Evolutionary conservation across 1,140 invertebrate species (phyloP).

Genomic region (Drosophila mayri): DNA sequence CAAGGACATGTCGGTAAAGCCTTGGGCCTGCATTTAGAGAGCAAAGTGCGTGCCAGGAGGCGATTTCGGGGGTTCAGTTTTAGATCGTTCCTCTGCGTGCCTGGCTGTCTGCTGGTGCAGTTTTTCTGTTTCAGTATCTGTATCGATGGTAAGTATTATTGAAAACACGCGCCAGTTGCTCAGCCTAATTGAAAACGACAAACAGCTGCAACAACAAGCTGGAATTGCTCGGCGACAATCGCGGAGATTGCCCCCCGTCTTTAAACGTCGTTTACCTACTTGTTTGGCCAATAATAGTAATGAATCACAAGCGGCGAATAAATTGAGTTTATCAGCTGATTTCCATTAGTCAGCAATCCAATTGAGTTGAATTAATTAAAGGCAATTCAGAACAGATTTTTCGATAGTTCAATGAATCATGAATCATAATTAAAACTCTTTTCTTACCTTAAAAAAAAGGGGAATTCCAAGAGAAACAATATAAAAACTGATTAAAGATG

Average conservation of each 20-base stretch:
- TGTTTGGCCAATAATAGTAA: conserved; percentile 62
- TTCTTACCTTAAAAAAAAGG: not conserved
- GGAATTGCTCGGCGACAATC: conserved; percentile 55
- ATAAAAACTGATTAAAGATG: not conserved
- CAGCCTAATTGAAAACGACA: conserved; percentile 53
- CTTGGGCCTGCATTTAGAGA: conserved; percentile 38
- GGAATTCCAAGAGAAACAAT: not conserved
- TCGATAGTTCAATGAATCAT: conserved; percentile 20
- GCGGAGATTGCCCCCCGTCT: conserved; percentile 22
- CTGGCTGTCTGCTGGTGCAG: conserved; percentile 42
- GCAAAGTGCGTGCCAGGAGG: conserved; percentile 31
- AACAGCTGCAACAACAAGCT: conserved; percentile 49
- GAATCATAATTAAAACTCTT: not conserved
- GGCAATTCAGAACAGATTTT: not conserved
- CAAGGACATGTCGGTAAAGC: conserved; percentile 22
- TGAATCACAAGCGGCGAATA: conserved; percentile 52
- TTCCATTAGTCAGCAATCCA: conserved; percentile 43
- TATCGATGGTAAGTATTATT: conserved; percentile 49
- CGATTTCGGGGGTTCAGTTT: conserved; percentile 2
- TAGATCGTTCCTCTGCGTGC: conserved; percentile 40
- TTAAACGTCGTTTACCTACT: conserved; percentile 46
- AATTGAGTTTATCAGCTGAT: conserved; percentile 63
- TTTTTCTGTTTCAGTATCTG: not conserved
- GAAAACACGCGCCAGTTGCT: conserved; percentile 65
- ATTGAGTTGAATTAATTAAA: conserved; percentile 36